These are phyloP conservation scores for Cylloceria caligata DNA, from an alignment of 2,888 invertebrate species.

Conservation along the genomic window DNA sequence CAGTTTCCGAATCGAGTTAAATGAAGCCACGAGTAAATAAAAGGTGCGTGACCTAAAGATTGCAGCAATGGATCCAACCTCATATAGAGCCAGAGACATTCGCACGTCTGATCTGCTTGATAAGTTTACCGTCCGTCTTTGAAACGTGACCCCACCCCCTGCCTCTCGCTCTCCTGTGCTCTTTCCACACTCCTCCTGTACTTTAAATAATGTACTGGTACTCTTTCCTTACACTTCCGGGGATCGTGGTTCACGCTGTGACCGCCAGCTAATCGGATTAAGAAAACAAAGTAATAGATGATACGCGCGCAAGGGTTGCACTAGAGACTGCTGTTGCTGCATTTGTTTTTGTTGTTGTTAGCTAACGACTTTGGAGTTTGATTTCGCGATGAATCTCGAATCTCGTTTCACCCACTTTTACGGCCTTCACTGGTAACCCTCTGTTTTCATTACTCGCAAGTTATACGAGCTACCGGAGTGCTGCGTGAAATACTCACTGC, in stretches of 20 bases:
- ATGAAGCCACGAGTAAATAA: constrained; percentile 8
- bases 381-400: constrained; percentile 76
- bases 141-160: constrained; percentile 72
- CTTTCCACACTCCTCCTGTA: constrained; percentile 31
- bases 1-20: constrained; percentile 31
- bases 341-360: constrained; percentile 17
- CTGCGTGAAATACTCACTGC: constrained; percentile 64
- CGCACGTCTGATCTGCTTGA: constrained; percentile 44
- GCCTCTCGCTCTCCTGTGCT: no score
- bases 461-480: constrained; percentile 70
- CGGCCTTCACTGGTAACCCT: constrained; percentile 54
- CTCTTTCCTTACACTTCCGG: constrained; percentile 15
- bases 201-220: constrained; percentile 48
- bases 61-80: background rate
- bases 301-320: constrained; percentile 55
- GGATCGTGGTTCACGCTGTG: constrained; percentile 3
- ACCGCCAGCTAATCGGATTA: background rate
- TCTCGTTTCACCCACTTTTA: constrained; percentile 76
- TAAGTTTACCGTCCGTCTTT: constrained; percentile 73
- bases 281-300: constrained; percentile 77
- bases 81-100: constrained; percentile 32
- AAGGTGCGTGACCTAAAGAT: background rate
- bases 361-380: constrained; percentile 78
- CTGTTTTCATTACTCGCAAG: constrained; percentile 65
- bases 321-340: background rate